Evolutionary conservation across 2,113 vertebrate species (phyloP).

Genomic region (Struthidea cinerea): DNA sequence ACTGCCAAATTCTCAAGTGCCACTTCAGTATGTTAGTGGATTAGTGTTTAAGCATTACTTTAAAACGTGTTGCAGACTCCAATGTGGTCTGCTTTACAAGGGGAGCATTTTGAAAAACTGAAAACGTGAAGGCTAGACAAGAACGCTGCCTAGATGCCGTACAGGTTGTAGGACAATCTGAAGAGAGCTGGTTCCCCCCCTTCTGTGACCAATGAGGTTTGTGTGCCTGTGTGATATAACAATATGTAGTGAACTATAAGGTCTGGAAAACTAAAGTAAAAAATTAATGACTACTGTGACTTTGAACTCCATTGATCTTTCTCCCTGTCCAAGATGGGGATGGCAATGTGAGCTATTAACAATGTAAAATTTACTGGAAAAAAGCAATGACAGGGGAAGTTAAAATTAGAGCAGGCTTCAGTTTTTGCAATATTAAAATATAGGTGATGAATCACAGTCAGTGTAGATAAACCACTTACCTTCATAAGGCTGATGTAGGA

Average conservation of each 20-base stretch:
- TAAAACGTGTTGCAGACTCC: background rate
- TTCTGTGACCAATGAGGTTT: background rate
- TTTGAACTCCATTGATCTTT: background rate
- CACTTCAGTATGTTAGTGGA: background rate
- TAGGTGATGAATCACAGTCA: background rate
- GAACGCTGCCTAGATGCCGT: background rate
- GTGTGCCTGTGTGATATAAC: background rate
- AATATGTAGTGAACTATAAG: background rate
- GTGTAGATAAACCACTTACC: slow-evolving; percentile 1
- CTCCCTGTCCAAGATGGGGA: background rate
- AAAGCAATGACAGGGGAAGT: background rate
- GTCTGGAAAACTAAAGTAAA: background rate
- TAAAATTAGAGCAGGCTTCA: background rate
- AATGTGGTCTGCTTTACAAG: background rate
- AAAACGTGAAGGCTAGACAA: background rate
- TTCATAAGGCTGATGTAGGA: background rate
- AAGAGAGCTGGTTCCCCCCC: background rate
- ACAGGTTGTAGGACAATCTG: background rate
- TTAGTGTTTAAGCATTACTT: background rate
- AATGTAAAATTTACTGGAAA: background rate
- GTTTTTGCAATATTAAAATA: background rate
- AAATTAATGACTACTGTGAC: background rate
- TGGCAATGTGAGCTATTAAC: background rate
- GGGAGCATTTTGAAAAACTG: background rate
- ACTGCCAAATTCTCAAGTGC: slow-evolving; percentile 19